Base-by-base conservation (phyloP, 2,888 invertebrate species). In the Chirona hameri region DNA sequence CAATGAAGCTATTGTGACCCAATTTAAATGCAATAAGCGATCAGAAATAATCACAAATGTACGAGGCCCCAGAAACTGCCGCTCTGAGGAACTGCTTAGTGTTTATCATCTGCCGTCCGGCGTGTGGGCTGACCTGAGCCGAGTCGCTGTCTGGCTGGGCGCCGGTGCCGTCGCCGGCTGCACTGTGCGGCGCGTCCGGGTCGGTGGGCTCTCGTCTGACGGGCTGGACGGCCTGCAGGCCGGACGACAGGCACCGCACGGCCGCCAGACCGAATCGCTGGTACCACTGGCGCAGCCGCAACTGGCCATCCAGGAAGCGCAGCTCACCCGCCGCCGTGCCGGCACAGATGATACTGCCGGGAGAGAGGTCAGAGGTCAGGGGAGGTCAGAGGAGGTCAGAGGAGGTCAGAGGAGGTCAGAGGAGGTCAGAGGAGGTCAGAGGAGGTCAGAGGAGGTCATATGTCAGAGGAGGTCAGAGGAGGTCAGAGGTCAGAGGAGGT, bases 261-360 rank as follows among this genome's bases (percentile, higher is more conserved):
- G 76, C 39, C 10, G 72, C 60, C 46, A 91, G 87, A 5, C 87
- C 86, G 84, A 89, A 89, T 15, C 90, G 89, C 69, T 89, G 88
- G 83, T 90, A 88, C 91, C 91, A 91, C 87, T 91, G 91, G 81
- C 92, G 85, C 82, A 92, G 87, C 86, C 89, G 90, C 85, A 92
- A 86, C 85, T 90, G 89, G 79, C 88, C 87, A 84, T 92, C 91
- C 86, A 91, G 92, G 86, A 92, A 92, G 85, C 88, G 89, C 80
- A 92, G 89, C 80, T 90, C 88, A 0, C 92, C 92, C 0, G 83
- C 85, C 24, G 86, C 87, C 86, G 91, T 91, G 21, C 91, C 92
- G 0, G 90, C 90, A 52, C 90, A 90, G 81, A 91, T 87, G n/a
- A 89, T 86, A 18, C 91, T 91, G 86, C 82, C 27, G 27, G 65